phyloP scores from a whole-genome alignment of 2,888 invertebrate species.

The Achlya flavicornis region DNA sequence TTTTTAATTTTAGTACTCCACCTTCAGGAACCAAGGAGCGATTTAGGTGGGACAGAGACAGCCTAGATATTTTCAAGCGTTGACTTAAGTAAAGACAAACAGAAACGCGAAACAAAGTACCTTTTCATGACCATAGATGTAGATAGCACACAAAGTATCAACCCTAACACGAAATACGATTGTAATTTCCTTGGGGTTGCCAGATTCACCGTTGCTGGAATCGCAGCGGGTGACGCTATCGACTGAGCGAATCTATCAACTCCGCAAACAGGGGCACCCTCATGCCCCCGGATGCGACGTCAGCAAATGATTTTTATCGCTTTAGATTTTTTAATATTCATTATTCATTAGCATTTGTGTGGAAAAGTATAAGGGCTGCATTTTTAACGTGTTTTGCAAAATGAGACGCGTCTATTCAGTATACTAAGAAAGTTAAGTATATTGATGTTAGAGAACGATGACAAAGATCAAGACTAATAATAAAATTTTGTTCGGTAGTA shows the following conservation, averaged over 20 bases:
- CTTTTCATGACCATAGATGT: slow-evolving; percentile 2
- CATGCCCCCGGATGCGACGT: slow-evolving; percentile 41
- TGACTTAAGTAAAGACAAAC: too few species aligned
- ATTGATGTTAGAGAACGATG: too few species aligned
- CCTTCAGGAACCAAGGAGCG: too few species aligned
- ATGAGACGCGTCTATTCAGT: neutral
- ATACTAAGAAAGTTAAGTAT: too few species aligned
- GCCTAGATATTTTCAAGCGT: too few species aligned
- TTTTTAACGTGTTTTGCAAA: slow-evolving; percentile 23
- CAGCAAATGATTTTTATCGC: slow-evolving; percentile 66
- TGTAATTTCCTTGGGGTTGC: slow-evolving; percentile 50
- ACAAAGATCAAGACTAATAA: too few species aligned
- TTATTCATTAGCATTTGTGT: slow-evolving; percentile 64
- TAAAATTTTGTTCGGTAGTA: too few species aligned
- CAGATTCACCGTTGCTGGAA: slow-evolving; percentile 53
- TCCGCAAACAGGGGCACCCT: slow-evolving; percentile 48
- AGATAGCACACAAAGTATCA: slow-evolving; percentile 26
- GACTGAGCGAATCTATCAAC: slow-evolving; percentile 55
- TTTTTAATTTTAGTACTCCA: too few species aligned
- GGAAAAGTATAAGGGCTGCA: slow-evolving; percentile 31
- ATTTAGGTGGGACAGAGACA: too few species aligned
- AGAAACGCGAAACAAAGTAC: neutral
- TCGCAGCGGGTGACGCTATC: slow-evolving; percentile 59
- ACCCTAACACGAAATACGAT: slow-evolving; percentile 46
- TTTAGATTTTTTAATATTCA: slow-evolving; percentile 64